Conservation (phyloP, 2,113 vertebrate species). For the Phylloscopus trochilus region DNA sequence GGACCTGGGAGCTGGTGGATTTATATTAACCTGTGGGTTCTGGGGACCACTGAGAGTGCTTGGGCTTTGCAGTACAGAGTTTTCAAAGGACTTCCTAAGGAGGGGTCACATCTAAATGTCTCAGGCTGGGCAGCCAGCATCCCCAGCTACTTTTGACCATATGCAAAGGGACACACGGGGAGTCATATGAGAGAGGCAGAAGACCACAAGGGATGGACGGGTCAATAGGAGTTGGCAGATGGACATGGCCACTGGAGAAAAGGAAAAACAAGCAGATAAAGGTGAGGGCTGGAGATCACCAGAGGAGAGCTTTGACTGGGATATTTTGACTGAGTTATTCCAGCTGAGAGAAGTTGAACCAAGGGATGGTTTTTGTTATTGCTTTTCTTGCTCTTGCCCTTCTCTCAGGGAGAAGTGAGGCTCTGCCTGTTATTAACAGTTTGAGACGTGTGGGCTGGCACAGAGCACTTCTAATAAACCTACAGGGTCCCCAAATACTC, state of each 20-base stretch:
- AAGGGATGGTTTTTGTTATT: neutral
- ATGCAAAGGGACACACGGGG: neutral
- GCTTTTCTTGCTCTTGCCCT: neutral
- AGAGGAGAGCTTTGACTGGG: neutral
- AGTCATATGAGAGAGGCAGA: neutral
- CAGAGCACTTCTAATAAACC: neutral
- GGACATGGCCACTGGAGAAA: neutral
- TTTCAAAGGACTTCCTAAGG: neutral
- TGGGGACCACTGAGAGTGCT: neutral
- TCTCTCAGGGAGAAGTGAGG: neutral
- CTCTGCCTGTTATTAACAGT: neutral
- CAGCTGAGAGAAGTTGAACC: neutral
- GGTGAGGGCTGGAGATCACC: neutral
- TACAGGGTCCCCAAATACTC: neutral
- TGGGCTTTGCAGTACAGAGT: neutral
- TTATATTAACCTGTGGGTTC: too few species aligned
- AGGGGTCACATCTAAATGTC: neutral
- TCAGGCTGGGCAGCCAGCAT: neutral
- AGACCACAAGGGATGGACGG: neutral
- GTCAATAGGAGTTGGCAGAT: neutral
- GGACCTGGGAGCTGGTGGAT: neutral
- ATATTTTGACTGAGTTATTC: neutral
- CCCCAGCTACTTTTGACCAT: neutral
- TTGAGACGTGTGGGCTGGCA: rapidly evolving
- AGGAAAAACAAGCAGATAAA: neutral